phyloP scores from a whole-genome alignment of 2,797 vertebrate species.

The Propithecus perrieri region DNA sequence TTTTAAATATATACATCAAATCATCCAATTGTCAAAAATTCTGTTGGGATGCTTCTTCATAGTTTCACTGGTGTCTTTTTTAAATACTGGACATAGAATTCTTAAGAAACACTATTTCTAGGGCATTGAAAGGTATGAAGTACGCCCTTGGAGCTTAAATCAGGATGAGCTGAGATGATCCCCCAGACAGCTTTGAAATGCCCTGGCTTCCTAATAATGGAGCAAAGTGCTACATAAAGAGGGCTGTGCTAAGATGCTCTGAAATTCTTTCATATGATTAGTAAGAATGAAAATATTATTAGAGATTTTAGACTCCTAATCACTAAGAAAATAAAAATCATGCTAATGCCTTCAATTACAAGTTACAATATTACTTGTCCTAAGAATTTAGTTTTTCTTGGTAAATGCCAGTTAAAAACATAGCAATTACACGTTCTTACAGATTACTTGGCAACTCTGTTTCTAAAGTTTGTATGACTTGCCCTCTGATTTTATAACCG shows the following conservation, averaged over 20 bases:
- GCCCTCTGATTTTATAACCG: slow-evolving; percentile 71
- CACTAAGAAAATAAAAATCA: slow-evolving; percentile 60
- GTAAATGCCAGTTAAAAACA: slow-evolving; percentile 45
- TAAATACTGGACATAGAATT: slow-evolving; percentile 38
- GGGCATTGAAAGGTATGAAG: slow-evolving; percentile 34
- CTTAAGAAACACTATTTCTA: slow-evolving; percentile 45
- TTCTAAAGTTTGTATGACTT: slow-evolving; percentile 70
- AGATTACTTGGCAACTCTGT: slow-evolving; percentile 61
- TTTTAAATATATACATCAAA: slow-evolving; percentile 28
- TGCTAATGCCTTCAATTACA: slow-evolving; percentile 9
- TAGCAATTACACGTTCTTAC: slow-evolving; percentile 72
- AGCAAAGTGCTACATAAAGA: not conserved
- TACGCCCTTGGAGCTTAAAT: not conserved
- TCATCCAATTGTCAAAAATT: slow-evolving; percentile 42
- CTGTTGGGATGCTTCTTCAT: slow-evolving; percentile 23
- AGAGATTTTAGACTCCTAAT: slow-evolving; percentile 43
- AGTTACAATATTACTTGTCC: not conserved
- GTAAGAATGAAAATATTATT: not conserved
- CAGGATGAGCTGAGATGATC: not conserved
- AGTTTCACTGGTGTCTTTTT: not conserved
- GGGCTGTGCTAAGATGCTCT: not conserved
- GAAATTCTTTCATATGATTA: not conserved
- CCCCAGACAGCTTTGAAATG: not conserved
- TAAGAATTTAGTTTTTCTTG: slow-evolving; percentile 67
- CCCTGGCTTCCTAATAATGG: not conserved